Evolutionary conservation across 2,113 vertebrate species (phyloP).

Genomic region (Bettongia penicillata): DNA sequence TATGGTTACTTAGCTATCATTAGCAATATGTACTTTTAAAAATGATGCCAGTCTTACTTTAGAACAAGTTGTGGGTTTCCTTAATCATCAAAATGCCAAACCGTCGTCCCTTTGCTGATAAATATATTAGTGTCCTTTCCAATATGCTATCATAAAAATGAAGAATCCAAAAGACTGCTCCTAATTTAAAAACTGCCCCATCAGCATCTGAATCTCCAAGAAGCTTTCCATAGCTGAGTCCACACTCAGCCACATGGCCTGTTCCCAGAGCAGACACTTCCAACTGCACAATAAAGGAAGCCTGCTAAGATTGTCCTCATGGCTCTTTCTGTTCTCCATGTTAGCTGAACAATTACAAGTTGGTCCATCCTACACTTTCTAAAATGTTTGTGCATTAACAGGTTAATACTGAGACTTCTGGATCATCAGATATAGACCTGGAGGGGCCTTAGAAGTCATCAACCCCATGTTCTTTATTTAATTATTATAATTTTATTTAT

Average conservation of each 20-base stretch:
- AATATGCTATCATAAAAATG: neutral
- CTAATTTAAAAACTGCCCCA: neutral
- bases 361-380: neutral
- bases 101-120: neutral
- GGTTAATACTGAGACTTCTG: neutral
- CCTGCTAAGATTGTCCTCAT: neutral
- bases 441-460: too few species aligned
- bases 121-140: neutral
- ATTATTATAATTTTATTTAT: too few species aligned
- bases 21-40: neutral
- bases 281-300: neutral
- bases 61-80: neutral
- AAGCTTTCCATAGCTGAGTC: neutral
- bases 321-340: neutral
- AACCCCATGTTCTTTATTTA: too few species aligned
- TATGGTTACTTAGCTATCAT: neutral
- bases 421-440: neutral
- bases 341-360: neutral
- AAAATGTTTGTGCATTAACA: neutral
- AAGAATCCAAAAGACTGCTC: neutral
- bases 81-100: constrained; percentile 2
- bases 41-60: neutral
- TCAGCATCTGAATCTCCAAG: neutral
- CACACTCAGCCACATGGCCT: neutral
- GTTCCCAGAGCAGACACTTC: neutral